Evolutionary conservation across 2,113 vertebrate species (phyloP), one percentile per base, ranked within the genome.

Genomic region (Tyrannus savana): DNA sequence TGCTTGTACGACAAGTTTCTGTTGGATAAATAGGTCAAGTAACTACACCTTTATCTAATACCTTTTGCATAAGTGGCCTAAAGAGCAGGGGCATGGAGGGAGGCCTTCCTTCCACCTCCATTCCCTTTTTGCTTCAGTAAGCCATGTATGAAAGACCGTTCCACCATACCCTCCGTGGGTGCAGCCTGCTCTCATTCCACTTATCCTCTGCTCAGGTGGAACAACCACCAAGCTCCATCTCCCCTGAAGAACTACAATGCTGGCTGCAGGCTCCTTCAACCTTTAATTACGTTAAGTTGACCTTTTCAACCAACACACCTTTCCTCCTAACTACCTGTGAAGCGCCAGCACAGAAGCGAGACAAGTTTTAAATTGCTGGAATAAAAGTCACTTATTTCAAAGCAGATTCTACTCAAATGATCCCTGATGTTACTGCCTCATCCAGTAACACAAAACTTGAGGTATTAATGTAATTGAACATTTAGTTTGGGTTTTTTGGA

Each of bases 11-110:
- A 78, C 93, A 76, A 89, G 94, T 93, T 93, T 94, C 93, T 94
- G 74, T 76, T 85, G 96, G 89, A 89, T 94, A 96, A 96, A 95
- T 93, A 97, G 94, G 96, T 93, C 94, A 96, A 67, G 91, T 59
- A 89, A 72, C 83, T 92, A 95, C 60, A 87, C 52, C 91, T 97
- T 92, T 95, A 96, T 95, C 94, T 95, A 81, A 77, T 16, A 67
- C 21, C 21, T 91, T 87, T 53, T 58, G 55, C 62, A 6, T 46
- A 66, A 79, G 71, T 66, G 58, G 49, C 71, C 74, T 90, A 21
- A 93, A 82, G 68, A 84, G 55, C 44, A 79, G 41, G 41, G 62
- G 12, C n/a, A 75, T 1, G 6, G 23, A 79, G 9, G 18, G n/a
- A 94, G 53, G 93, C 62, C 41, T 30, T 95, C 53, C 37, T 60